These are phyloP conservation scores for Watsonalla cultraria DNA, from an alignment of 2,888 invertebrate species.

Conservation along the genomic window DNA sequence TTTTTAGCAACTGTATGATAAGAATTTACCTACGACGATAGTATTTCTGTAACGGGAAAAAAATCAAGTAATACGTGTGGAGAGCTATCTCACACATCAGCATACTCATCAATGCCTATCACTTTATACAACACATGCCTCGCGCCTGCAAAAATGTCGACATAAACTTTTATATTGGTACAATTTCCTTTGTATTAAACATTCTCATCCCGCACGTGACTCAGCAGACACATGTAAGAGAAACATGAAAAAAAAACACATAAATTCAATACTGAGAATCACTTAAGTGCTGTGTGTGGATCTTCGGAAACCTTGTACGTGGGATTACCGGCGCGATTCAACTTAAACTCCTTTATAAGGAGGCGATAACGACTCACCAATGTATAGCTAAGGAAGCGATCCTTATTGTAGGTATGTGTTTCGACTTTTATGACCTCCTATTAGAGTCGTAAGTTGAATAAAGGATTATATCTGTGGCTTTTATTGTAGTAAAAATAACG, in stretches of 20 bases:
- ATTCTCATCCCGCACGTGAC: not conserved
- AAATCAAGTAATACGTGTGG: too few relatives aligned
- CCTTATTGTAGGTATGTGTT: not conserved
- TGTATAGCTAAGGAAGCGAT: not conserved
- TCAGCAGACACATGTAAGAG: not conserved
- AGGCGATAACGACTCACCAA: slow-evolving; percentile 17
- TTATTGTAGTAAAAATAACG: not conserved
- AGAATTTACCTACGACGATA: too few relatives aligned
- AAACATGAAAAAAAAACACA: not conserved
- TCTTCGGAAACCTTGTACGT: slow-evolving; percentile 36
- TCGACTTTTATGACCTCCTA: not conserved
- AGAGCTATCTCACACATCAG: too few relatives aligned
- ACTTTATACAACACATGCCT: too few relatives aligned
- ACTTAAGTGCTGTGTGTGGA: slow-evolving; percentile 23
- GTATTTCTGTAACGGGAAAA: too few relatives aligned
- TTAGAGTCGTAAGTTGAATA: not conserved
- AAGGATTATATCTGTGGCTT: not conserved
- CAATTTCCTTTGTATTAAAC: not conserved
- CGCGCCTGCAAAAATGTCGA: too few relatives aligned
- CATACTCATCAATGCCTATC: too few relatives aligned
- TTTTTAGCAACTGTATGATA: too few relatives aligned
- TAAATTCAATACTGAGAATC: slow-evolving; percentile 1
- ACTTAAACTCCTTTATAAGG: slow-evolving; percentile 28
- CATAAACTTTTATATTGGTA: not conserved
- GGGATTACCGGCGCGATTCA: slow-evolving; percentile 29